phyloP scores from a whole-genome alignment of 1,140 invertebrate species.

The Dryas iulia region DNA sequence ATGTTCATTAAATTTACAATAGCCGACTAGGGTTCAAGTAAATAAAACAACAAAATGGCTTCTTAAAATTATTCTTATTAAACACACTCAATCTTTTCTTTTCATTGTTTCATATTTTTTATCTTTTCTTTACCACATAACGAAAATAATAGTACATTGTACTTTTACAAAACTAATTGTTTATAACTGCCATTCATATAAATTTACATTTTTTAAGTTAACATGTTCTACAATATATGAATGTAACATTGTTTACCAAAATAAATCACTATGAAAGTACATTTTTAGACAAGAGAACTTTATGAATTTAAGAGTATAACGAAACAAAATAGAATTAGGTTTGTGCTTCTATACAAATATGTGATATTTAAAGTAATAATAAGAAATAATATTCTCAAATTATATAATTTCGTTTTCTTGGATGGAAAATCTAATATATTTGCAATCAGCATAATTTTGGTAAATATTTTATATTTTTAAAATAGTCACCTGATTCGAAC shows the following conservation, averaged over 20 bases:
- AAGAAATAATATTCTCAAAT: neutral
- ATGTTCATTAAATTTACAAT: no score
- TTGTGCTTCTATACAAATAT: slow-evolving; percentile 10
- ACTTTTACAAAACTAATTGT: neutral
- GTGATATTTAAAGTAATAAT: neutral
- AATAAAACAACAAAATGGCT: slow-evolving; percentile 52
- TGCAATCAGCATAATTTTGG: neutral
- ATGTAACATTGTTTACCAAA: neutral
- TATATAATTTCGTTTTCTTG: neutral
- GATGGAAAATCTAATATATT: neutral
- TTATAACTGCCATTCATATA: neutral
- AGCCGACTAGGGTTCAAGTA: neutral
- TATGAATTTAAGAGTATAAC: neutral
- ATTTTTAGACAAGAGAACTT: neutral
- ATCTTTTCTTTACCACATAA: neutral
- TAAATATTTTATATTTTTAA: neutral
- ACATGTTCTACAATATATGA: neutral
- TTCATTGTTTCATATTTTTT: slow-evolving; percentile 7
- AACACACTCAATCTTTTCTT: slow-evolving; percentile 25
- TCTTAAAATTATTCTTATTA: slow-evolving; percentile 62
- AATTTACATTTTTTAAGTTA: neutral
- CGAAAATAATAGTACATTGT: neutral
- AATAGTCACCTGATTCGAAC: neutral
- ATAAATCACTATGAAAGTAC: neutral
- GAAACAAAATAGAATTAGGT: neutral